Base-by-base conservation (phyloP, 2,888 invertebrate genomes). In the Enchytraeus crypticus region DNA sequence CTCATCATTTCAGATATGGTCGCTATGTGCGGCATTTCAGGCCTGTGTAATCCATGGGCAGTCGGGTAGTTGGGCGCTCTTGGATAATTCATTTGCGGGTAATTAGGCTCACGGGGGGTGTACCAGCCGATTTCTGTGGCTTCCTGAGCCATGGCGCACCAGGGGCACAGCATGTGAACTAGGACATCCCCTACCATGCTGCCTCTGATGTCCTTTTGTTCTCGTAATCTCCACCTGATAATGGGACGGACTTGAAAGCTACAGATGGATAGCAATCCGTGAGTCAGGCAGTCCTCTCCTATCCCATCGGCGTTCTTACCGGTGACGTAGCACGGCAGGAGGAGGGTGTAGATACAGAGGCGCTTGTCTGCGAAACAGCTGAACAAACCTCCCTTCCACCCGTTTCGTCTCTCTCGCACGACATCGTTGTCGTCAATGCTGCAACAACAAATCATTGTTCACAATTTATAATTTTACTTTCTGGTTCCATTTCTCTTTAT, bases 101-200 rank as follows among this genome's bases (percentile, higher is more conserved):
- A n/a, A n/a, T n/a, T n/a, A n/a, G n/a, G n/a, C n/a, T n/a, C n/a
- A n/a, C n/a, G n/a, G n/a, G n/a, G n/a, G n/a, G n/a, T n/a, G 23
- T 33, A 23, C 11, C 68, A 64, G 46, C 62, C 64, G 18, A 68
- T 49, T 32, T 68, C 65, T 46, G 62, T 63, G 62, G 62, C 65
- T 53, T 68, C 68, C 62, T 68, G 68, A 5, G 66, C 59, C 46
- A 68, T 51, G 27, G 66, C 63, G 43, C 68, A 68, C 53, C 66
- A 66, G 5, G 66, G 66, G 30, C 62, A 62, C 30, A 67, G 51
- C 21, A 53, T 38, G 34, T 64, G 62, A 21, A 61, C 32, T 21
- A 60, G 27, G 21, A 65, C 66, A 46, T 68, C 68, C 3, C 26
- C 33, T 38, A 66, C 8, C 66, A 68, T 66, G 51, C 61, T 56